Evolutionary conservation across 2,113 vertebrate species (phyloP).

Genomic region (Orthonyx spaldingii): DNA sequence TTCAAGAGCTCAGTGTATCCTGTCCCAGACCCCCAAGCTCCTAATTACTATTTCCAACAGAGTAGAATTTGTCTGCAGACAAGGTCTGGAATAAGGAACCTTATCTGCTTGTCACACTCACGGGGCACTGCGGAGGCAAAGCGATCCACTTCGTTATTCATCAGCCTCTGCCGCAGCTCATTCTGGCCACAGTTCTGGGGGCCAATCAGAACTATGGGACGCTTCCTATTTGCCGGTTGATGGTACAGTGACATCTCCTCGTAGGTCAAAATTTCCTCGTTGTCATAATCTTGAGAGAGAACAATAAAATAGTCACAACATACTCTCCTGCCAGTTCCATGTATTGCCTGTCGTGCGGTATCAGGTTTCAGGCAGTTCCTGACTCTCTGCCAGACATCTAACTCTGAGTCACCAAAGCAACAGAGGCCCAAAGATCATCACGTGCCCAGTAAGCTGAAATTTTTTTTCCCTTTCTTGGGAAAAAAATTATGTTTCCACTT

Average conservation of each 20-base stretch:
- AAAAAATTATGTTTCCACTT: background rate
- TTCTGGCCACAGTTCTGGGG: slow-evolving; percentile 90
- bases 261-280: slow-evolving; percentile 91
- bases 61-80: background rate
- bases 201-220: slow-evolving; percentile 89
- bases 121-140: slow-evolving; percentile 91
- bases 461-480: background rate
- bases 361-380: background rate
- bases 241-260: slow-evolving; percentile 98
- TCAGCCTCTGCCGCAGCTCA: slow-evolving; percentile 86
- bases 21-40: background rate
- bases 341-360: background rate
- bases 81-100: background rate
- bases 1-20: background rate
- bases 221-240: slow-evolving; percentile 89
- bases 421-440: background rate
- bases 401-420: background rate
- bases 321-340: background rate
- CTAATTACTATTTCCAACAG: background rate
- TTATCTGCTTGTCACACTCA: slow-evolving; percentile 61
- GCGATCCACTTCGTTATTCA: slow-evolving; percentile 83
- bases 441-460: background rate
- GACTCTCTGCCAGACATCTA: background rate
- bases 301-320: background rate
- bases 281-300: slow-evolving; percentile 83